Evolutionary conservation across 2,888 invertebrate species (phyloP).

Genomic region (Ectobius pallidus): DNA sequence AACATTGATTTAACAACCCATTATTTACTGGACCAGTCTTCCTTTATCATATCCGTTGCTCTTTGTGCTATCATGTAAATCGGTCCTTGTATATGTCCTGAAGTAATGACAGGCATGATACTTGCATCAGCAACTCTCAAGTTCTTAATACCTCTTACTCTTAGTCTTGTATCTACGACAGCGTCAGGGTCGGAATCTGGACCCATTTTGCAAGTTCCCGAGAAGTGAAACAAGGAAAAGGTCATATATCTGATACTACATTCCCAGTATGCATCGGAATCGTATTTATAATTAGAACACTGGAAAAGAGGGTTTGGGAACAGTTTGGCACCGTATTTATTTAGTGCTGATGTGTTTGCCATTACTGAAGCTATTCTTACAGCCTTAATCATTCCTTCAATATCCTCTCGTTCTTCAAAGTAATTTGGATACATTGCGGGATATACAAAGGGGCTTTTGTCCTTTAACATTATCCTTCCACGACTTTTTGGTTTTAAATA

Average conservation of each 20-base stretch:
- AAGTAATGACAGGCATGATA: not conserved
- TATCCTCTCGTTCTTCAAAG: not conserved
- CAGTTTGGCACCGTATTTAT: not conserved
- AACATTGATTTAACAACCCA: no score
- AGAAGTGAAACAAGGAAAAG: not conserved
- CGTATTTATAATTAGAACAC: not conserved
- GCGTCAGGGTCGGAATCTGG: not conserved
- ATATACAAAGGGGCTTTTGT: not conserved
- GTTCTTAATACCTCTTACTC: not conserved
- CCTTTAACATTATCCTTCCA: not conserved
- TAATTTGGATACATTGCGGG: not conserved
- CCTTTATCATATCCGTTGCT: not conserved
- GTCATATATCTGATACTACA: not conserved
- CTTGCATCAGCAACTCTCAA: not conserved
- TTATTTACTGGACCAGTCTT: no score
- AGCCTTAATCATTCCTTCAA: not conserved
- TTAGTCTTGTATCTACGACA: not conserved
- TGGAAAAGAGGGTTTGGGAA: not conserved
- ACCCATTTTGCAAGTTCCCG: not conserved
- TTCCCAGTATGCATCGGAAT: not conserved
- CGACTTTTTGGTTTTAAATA: not conserved
- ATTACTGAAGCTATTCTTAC: not conserved
- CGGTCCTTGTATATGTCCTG: not conserved
- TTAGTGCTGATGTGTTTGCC: not conserved
- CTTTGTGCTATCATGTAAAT: conserved; percentile 4